phyloP scores from a whole-genome alignment of 2,797 vertebrate species.

The Catamblyrhynchus diadema region DNA sequence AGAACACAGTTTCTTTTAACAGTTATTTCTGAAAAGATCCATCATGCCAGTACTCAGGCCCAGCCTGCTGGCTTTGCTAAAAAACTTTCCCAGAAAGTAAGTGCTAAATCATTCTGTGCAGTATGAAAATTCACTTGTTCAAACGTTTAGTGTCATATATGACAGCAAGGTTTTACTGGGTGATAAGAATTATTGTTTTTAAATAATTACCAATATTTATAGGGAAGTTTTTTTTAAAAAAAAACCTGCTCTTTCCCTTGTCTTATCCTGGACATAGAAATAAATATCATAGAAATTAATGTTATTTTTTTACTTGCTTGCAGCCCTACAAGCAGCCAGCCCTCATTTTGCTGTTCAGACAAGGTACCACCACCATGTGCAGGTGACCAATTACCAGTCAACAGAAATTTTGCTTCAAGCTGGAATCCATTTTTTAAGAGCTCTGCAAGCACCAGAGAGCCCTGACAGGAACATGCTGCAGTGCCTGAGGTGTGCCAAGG shows the following conservation, averaged over 20 bases:
- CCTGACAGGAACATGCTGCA: not conserved
- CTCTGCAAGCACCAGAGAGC: not conserved
- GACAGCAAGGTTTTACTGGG: not conserved
- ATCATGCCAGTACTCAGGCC: not conserved
- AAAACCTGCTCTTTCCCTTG: not conserved
- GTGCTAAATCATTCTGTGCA: not conserved
- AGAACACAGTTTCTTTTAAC: slow-evolving; percentile 45
- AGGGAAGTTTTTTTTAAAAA: not conserved
- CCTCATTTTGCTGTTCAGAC: not conserved
- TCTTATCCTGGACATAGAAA: not conserved
- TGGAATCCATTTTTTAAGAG: not conserved
- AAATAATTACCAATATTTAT: not conserved
- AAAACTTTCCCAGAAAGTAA: not conserved
- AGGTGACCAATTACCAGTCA: not conserved
- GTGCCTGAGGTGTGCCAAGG: not conserved
- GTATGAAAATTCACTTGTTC: not conserved
- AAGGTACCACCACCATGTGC: not conserved
- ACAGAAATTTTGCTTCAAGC: not conserved
- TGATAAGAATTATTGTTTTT: not conserved
- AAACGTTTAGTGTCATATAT: not conserved
- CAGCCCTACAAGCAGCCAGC: not conserved
- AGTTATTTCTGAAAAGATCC: slow-evolving; percentile 5
- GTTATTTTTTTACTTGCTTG: not conserved
- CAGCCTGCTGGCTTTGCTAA: not conserved
- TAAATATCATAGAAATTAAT: not conserved